phyloP scores from a whole-genome alignment of 2,888 invertebrate species.

The Ypsolopha sequella region DNA sequence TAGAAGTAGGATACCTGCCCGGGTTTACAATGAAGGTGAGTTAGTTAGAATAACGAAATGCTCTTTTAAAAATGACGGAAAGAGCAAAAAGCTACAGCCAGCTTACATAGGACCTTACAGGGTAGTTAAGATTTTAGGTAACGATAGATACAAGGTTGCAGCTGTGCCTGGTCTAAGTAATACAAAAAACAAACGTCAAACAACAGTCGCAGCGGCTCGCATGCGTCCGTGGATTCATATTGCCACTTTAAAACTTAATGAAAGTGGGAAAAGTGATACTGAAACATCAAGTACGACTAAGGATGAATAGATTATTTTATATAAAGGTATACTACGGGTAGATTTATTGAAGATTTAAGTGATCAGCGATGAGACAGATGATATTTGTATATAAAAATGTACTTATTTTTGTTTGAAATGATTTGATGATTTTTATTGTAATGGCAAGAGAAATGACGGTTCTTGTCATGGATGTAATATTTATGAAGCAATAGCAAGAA shows the following conservation, averaged over 20 bases:
- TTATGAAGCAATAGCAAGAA: too few species aligned
- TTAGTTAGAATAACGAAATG: constrained; percentile 10
- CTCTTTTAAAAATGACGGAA: too few species aligned
- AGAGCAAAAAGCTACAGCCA: constrained; percentile 8
- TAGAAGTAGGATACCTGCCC: constrained; percentile 4
- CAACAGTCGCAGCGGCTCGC: constrained; percentile 6
- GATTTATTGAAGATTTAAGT: neutral
- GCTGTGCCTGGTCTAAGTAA: constrained; percentile 5
- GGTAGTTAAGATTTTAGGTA: constrained; percentile 4
- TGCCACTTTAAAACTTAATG: constrained; percentile 3
- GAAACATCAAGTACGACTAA: neutral
- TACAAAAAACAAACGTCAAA: constrained; percentile 6
- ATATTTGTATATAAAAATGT: too few species aligned
- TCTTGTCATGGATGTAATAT: too few species aligned
- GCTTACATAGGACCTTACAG: constrained; percentile 7
- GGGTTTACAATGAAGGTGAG: constrained; percentile 4
- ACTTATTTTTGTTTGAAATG: neutral
- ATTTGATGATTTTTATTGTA: neutral
- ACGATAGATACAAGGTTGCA: constrained; percentile 5
- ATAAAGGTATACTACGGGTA: neutral
- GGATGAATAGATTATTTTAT: neutral
- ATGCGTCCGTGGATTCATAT: constrained; percentile 9
- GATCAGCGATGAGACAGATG: too few species aligned
- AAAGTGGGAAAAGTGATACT: too few species aligned
- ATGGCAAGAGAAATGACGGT: neutral